phyloP scores from a whole-genome alignment of 2,888 invertebrate genomes.

The Spodoptera picta region DNA sequence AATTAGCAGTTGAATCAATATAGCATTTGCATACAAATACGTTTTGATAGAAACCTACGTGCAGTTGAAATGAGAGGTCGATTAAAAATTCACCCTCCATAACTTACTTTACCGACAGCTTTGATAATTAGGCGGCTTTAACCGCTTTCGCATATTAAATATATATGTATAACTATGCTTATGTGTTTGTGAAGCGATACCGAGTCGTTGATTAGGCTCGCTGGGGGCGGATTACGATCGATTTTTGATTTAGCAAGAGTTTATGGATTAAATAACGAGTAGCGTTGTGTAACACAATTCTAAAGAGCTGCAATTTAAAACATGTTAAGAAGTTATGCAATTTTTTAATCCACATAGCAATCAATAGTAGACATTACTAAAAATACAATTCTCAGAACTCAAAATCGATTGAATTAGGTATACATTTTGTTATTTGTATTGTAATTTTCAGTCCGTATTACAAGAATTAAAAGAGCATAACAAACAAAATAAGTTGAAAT shows the following conservation, averaged over 20 bases:
- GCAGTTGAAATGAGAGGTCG: constrained; percentile 61
- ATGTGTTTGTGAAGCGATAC: constrained; percentile 28
- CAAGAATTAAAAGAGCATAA: no score
- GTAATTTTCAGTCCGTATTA: no score
- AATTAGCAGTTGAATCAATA: constrained; percentile 61
- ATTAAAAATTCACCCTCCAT: constrained; percentile 71
- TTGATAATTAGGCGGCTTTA: constrained; percentile 69
- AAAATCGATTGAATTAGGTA: no score
- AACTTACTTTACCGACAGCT: constrained; percentile 65
- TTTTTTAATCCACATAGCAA: no score
- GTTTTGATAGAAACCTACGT: constrained; percentile 58
- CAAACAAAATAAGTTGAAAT: no score
- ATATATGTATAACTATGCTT: constrained; percentile 29
- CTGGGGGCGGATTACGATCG: constrained; percentile 36
- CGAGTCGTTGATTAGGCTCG: constrained; percentile 33
- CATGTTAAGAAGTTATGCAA: no score
- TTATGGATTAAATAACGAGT: constrained; percentile 14
- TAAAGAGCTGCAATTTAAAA: background rate
- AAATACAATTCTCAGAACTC: no score
- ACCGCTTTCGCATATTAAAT: constrained; percentile 58
- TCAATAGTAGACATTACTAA: no score
- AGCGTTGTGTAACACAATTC: background rate
- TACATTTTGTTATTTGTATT: no score
- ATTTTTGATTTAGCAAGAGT: constrained; percentile 38
- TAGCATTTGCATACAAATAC: constrained; percentile 62